Base-by-base conservation (phyloP, 2,113 vertebrate species). In the Toxotes chatareus region DNA sequence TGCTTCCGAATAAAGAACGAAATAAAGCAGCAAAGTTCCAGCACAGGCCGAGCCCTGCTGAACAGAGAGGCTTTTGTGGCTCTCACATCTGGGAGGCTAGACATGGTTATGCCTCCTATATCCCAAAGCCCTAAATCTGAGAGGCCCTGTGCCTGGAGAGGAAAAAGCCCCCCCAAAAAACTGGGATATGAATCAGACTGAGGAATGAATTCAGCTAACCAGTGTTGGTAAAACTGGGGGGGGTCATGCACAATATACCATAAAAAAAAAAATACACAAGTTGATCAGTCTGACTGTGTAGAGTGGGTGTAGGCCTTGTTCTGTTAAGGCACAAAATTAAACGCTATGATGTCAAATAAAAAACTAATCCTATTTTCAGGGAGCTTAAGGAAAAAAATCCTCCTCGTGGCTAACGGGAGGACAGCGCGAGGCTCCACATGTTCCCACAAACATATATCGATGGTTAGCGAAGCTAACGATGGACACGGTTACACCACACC, bases 1-100 rank as follows among this genome's bases (percentile, higher is more conserved):
- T 38, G 74, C 16, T 62, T 83, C n/a, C 59, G 21, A 56, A 65
- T 61, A 38, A n/a, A 44, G 13, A 60, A 44, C 34, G 56, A 27
- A 68, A 32, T 27, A 44, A 56, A 57, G 34, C 73, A 56, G 53
- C 10, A 36, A 47, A 73, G 40, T 21, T 38, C 60, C 34, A 34
- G 19, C 64, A 17, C 34, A 42, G 47, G 1, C 71, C 4, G 34
- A 76, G 63, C 19, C 31, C 61, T 12, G 51, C 63, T 21, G 76
- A 90, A 93, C 89, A 94, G 83, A 82, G 81, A 13, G 31, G 73
- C 83, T 89, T 83, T 84, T 93, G 91, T 92, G 86, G 67, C 80
- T 44, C 84, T 51, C 76, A 91, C 93, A 94, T 95, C 92, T 94
- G 93, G 91, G 82, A 86, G 84, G 71, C 42, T 42, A 62, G 68